Evolutionary conservation across 2,113 vertebrate species (phyloP).

Genomic region (Antechinus flavipes): DNA sequence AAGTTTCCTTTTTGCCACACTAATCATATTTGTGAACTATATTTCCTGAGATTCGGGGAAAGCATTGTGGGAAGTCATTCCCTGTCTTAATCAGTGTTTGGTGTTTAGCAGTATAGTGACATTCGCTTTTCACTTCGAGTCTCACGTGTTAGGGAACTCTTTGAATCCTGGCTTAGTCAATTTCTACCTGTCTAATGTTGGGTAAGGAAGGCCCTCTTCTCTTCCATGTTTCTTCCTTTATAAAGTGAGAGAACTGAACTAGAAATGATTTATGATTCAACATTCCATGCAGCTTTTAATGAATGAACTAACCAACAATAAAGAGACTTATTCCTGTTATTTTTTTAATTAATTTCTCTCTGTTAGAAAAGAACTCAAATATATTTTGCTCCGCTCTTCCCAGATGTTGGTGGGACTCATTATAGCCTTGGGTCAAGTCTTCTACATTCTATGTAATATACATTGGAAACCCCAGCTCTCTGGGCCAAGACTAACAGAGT

Average conservation of each 20-base stretch:
- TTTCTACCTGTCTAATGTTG: neutral
- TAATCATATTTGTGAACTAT: neutral
- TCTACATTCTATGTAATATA: neutral
- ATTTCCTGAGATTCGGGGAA: neutral
- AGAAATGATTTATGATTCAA: neutral
- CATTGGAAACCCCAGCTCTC: neutral
- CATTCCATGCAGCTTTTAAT: neutral
- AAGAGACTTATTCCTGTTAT: neutral
- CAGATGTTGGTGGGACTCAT: neutral
- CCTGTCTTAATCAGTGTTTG: neutral
- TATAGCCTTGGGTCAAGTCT: neutral
- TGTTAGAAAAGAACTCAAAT: neutral
- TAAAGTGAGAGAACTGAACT: neutral
- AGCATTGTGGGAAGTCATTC: neutral
- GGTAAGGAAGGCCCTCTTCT: no score
- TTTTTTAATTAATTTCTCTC: neutral
- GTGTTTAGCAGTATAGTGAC: neutral
- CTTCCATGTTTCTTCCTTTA: neutral
- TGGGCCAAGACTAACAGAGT: neutral
- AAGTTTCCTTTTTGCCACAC: neutral
- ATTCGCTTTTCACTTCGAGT: neutral
- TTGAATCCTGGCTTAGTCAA: slow-evolving; percentile 10
- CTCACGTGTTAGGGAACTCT: neutral
- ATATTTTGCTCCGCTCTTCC: neutral
- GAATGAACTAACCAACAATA: neutral